These are phyloP conservation scores for Rosalia funebris DNA, from an alignment of 2,888 invertebrate genomes.

Conservation along the genomic window DNA sequence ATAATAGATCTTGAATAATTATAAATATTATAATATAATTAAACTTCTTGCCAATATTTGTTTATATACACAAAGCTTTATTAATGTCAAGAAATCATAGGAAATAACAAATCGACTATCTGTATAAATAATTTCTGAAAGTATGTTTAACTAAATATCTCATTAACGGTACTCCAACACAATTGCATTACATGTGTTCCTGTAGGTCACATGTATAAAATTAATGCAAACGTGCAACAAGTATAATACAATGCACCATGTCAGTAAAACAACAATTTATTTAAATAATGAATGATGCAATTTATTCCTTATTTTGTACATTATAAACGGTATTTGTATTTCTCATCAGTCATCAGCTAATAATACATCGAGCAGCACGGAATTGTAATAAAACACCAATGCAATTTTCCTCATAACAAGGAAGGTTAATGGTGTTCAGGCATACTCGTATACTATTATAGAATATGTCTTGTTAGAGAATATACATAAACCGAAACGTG, in stretches of 20 bases:
- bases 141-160: neutral
- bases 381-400: neutral
- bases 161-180: neutral
- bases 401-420: neutral
- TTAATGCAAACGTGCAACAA: neutral
- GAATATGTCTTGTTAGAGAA: no score
- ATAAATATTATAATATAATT: no score
- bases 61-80: no score
- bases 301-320: neutral
- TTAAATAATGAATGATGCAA: constrained; percentile 9
- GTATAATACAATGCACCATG: neutral
- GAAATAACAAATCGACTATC: no score
- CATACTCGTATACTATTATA: neutral
- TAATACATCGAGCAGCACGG: neutral
- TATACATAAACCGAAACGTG: no score
- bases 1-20: no score
- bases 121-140: no score
- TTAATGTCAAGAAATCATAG: no score
- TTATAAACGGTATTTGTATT: neutral
- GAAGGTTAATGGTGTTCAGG: neutral
- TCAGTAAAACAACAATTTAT: neutral
- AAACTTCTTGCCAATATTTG: no score
- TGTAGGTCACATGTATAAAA: neutral
- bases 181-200: neutral
- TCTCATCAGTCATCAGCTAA: neutral